Percentiles rank a stretch among this genome's conserved stretches.
These are phyloP conservation scores for Threskiornis aethiopicus DNA, from an alignment of 2,797 vertebrate species.

Conservation along the genomic window DNA sequence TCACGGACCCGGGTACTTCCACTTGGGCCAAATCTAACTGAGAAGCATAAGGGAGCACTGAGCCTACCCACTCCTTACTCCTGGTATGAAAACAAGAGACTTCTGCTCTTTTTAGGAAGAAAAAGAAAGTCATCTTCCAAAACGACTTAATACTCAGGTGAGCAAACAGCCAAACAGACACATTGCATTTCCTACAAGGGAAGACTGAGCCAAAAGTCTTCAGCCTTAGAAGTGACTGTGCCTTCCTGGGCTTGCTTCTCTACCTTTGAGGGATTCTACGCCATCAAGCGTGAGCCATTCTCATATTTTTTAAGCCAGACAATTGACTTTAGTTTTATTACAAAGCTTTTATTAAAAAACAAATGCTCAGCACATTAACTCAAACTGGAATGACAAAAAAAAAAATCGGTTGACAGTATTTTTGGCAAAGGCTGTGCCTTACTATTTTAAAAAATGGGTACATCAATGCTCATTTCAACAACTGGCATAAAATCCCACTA, in stretches of 20 bases:
- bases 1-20: not conserved
- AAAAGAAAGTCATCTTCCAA: not conserved
- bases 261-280: not conserved
- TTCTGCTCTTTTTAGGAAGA: not conserved
- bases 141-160: not conserved
- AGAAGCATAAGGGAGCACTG: not conserved
- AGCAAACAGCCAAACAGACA: not conserved
- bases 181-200: not conserved
- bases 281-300: not conserved
- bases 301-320: not conserved
- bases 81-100: not conserved
- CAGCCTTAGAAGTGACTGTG: not conserved
- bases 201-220: not conserved
- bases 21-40: not conserved
- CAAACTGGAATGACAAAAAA: conserved; percentile 82
- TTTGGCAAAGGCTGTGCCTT: conserved; percentile 79
- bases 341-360: conserved; percentile 83
- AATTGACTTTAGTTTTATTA: conserved; percentile 76
- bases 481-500: conserved; percentile 97
- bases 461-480: conserved; percentile 96
- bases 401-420: conserved; percentile 69
- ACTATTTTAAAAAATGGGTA: conserved; percentile 84
- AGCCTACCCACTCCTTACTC: not conserved
- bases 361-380: conserved; percentile 85
- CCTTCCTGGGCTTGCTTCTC: not conserved